Evolutionary conservation across 2,797 vertebrate species (phyloP).

Genomic region (Coranthus polyacanthus): DNA sequence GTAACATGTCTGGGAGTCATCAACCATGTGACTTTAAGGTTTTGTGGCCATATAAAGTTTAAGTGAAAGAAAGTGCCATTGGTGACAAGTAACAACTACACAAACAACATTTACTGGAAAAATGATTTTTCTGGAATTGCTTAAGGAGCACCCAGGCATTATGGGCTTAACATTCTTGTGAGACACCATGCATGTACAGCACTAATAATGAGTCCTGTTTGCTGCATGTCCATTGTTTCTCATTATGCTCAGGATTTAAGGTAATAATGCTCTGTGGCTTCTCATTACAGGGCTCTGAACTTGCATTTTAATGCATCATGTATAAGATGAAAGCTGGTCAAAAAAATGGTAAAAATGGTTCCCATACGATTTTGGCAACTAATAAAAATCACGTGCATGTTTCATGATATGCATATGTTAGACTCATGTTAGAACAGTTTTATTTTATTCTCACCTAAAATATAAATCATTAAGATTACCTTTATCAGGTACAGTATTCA

Average conservation of each 20-base stretch:
- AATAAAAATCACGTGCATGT: too few species aligned
- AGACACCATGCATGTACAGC: neutral
- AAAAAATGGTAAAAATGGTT: too few species aligned
- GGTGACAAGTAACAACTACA: neutral
- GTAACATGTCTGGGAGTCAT: constrained; percentile 7
- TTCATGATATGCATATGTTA: too few species aligned
- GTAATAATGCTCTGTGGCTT: neutral
- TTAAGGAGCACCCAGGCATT: neutral
- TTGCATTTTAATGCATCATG: too few species aligned
- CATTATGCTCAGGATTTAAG: neutral
- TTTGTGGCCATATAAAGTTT: neutral
- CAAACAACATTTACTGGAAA: neutral
- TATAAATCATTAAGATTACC: too few species aligned
- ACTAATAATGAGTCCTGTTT: neutral
- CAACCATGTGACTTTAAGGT: neutral
- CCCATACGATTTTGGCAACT: too few species aligned
- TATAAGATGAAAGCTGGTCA: neutral
- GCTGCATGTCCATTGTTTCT: neutral
- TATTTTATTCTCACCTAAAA: too few species aligned
- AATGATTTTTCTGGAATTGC: constrained; percentile 14
- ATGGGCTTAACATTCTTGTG: neutral
- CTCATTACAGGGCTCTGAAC: neutral
- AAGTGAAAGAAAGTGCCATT: neutral
- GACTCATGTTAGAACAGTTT: too few species aligned
- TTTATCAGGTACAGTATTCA: too few species aligned